Percentiles rank a stretch among this genome's conserved stretches.
Conservation (phyloP, 2,888 invertebrate species). For the Augiades crinisus region DNA sequence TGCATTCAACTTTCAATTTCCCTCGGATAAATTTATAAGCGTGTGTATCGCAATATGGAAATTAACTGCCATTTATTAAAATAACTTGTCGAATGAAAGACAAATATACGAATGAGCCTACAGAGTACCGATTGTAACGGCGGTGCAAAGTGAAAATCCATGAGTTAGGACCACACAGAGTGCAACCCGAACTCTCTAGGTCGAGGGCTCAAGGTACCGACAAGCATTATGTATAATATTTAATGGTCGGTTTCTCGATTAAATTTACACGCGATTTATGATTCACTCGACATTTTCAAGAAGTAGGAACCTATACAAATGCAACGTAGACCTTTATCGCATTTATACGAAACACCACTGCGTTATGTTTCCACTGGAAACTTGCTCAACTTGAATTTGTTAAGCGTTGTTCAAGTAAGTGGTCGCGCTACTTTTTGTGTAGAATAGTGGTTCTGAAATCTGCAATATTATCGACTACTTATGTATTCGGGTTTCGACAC, state of each 20-base stretch:
- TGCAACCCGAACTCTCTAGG: slow-evolving; percentile 19
- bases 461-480: no score
- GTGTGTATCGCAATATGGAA: background rate
- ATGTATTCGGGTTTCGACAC: no score
- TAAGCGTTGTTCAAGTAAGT: no score
- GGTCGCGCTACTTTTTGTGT: no score
- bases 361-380: no score
- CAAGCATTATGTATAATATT: background rate
- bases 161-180: slow-evolving; percentile 1
- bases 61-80: background rate
- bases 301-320: no score
- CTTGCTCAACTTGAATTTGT: no score
- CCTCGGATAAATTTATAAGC: background rate
- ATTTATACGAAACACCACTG: no score
- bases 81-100: background rate
- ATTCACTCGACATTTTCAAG: background rate
- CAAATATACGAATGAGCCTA: background rate
- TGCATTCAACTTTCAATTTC: background rate
- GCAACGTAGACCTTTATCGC: no score
- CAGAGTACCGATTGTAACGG: background rate
- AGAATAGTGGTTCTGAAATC: no score
- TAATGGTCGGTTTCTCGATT: background rate
- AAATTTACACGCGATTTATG: background rate
- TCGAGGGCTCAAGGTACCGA: background rate
- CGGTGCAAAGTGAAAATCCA: background rate